Conservation (phyloP, 2,888 invertebrate genomes). For the Caradrina clavipalpis region DNA sequence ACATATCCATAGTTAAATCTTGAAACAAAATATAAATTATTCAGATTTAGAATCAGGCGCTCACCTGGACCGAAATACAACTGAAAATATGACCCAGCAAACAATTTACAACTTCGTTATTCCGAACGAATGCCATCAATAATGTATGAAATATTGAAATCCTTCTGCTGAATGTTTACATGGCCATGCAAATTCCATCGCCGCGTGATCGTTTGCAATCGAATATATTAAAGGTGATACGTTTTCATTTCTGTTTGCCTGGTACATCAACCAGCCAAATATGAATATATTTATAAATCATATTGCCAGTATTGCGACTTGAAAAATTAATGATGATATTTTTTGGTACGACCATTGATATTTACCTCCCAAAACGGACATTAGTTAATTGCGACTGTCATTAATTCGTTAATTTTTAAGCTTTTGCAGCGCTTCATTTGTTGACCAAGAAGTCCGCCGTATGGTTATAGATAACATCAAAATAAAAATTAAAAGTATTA, state of each 20-base stretch:
- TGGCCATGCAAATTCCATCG: constrained; percentile 42
- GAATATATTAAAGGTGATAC: constrained; percentile 39
- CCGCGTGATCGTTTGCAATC: constrained; percentile 42
- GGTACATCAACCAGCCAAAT: constrained; percentile 46
- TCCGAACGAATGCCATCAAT: constrained; percentile 42
- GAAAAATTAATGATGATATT: background rate
- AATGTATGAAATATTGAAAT: constrained; percentile 38
- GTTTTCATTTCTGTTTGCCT: constrained; percentile 58
- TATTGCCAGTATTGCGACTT: background rate
- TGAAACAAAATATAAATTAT: background rate
- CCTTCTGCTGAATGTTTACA: constrained; percentile 38
- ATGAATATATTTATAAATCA: constrained; percentile 51
- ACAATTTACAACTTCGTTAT: constrained; percentile 28
- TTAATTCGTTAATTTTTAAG: no score
- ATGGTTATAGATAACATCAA: no score
- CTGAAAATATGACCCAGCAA: constrained; percentile 25
- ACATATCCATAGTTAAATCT: background rate
- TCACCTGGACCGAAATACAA: constrained; percentile 2
- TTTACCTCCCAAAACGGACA: no score
- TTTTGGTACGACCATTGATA: background rate
- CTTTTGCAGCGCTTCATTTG: no score
- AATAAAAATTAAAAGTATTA: no score
- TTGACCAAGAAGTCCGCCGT: no score
- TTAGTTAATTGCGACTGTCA: no score
- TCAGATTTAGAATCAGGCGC: constrained; percentile 20